Evolutionary conservation across 1,140 invertebrate species (phyloP).

Genomic region (Pachypsylla venusta): DNA sequence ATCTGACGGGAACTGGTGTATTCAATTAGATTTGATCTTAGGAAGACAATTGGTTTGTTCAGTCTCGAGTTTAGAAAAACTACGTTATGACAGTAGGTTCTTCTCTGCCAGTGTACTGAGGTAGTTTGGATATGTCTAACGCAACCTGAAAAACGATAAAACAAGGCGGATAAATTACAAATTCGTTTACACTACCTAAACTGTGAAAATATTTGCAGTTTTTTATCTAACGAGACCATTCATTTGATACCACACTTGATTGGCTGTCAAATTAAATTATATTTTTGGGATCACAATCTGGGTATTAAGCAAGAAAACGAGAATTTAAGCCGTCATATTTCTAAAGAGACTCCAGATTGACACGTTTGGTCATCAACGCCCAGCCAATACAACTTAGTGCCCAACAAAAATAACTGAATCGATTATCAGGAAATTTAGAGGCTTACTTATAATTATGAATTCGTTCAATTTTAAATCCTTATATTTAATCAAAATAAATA

Average conservation of each 20-base stretch:
- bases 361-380: no score
- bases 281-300: neutral
- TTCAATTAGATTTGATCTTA: no score
- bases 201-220: neutral
- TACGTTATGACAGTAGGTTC: conserved; percentile 96
- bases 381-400: no score
- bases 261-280: neutral
- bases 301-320: neutral
- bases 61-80: conserved; percentile 28
- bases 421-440: no score
- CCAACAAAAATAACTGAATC: no score
- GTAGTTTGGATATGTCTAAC: conserved; percentile 66
- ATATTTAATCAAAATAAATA: no score
- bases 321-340: neutral
- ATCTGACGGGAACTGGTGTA: no score
- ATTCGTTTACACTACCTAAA: neutral
- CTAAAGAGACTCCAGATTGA: conserved; percentile 1
- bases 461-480: no score
- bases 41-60: no score
- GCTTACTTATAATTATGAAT: no score
- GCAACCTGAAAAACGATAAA: conserved; percentile 40
- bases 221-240: neutral
- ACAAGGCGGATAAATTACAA: neutral
- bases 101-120: conserved; percentile 70
- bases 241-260: neutral